A percentile compares a stretch with the other conserved stretches of the same genome.
Evolutionary conservation across 2,113 vertebrate genomes (phyloP).

Genomic region (Salvelinus sp.): DNA sequence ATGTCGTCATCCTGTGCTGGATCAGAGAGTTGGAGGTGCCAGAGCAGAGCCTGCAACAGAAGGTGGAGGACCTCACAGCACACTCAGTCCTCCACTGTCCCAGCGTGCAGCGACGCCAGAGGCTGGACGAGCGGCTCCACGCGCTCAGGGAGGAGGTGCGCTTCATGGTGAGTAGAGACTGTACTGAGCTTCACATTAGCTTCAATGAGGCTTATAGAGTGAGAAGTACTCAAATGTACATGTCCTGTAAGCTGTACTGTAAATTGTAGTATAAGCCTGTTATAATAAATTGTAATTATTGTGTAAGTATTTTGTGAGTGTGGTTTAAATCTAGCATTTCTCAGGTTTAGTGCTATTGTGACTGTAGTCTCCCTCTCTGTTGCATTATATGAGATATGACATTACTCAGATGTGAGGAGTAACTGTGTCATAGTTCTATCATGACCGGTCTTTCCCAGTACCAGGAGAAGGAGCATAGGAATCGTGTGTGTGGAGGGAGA

Average conservation of each 20-base stretch:
- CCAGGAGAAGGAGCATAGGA: slow-evolving; percentile 69
- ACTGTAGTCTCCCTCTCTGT: neutral
- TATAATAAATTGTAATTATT: neutral
- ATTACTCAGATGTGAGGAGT: neutral
- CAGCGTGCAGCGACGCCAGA: slow-evolving; percentile 63
- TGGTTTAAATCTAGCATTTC: too few species aligned
- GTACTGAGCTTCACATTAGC: too few species aligned
- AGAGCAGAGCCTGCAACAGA: slow-evolving; percentile 60
- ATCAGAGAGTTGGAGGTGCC: slow-evolving; percentile 69
- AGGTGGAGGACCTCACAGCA: slow-evolving; percentile 45
- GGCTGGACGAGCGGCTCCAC: slow-evolving; percentile 72
- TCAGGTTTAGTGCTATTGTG: neutral
- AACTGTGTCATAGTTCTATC: neutral
- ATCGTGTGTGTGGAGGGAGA: slow-evolving; percentile 68
- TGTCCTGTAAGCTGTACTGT: too few species aligned
- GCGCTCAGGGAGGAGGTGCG: slow-evolving; percentile 69
- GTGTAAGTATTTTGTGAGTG: neutral
- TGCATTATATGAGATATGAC: neutral
- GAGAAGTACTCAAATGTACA: too few species aligned
- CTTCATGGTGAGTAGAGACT: slow-evolving; percentile 52
- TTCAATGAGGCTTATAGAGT: too few species aligned
- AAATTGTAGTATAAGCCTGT: too few species aligned
- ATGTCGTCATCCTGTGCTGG: slow-evolving; percentile 37
- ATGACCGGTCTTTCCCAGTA: slow-evolving; percentile 55
- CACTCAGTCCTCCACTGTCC: slow-evolving; percentile 16